Evolutionary conservation across 2,113 vertebrate genomes (phyloP).

Genomic region (Bufo gargarizans): DNA sequence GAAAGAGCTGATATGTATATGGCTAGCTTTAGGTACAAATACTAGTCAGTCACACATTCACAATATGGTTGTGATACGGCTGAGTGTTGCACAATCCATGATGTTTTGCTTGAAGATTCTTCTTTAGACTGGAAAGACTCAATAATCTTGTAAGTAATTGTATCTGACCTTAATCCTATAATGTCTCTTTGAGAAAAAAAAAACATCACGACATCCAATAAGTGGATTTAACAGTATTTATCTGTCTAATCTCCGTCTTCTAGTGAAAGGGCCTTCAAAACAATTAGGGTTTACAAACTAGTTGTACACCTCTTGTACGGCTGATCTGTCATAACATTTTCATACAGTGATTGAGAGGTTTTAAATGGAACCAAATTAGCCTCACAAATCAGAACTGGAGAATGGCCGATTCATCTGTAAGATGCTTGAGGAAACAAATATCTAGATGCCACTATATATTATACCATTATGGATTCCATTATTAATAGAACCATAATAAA

Average conservation of each 20-base stretch:
- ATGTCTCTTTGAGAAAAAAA: neutral
- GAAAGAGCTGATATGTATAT: too few species aligned
- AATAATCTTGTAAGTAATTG: neutral
- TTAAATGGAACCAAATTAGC: too few species aligned
- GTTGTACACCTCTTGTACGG: neutral
- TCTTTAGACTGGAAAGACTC: neutral
- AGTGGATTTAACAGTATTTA: neutral
- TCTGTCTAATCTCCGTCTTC: neutral
- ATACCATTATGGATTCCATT: too few species aligned
- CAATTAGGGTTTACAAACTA: neutral
- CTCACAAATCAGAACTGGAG: too few species aligned
- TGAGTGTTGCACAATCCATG: neutral
- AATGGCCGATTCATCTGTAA: too few species aligned
- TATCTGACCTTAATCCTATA: conserved; percentile 5
- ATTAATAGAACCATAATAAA: too few species aligned
- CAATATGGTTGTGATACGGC: neutral
- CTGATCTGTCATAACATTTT: neutral
- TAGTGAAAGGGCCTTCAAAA: neutral
- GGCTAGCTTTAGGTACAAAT: neutral
- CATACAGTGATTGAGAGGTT: too few species aligned
- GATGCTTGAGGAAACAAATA: too few species aligned
- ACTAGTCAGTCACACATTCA: neutral
- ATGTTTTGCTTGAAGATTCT: neutral
- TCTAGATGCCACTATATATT: too few species aligned
- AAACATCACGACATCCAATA: neutral